phyloP scores from a whole-genome alignment of 1,140 invertebrate genomes.

The Xylocopa sonorina region DNA sequence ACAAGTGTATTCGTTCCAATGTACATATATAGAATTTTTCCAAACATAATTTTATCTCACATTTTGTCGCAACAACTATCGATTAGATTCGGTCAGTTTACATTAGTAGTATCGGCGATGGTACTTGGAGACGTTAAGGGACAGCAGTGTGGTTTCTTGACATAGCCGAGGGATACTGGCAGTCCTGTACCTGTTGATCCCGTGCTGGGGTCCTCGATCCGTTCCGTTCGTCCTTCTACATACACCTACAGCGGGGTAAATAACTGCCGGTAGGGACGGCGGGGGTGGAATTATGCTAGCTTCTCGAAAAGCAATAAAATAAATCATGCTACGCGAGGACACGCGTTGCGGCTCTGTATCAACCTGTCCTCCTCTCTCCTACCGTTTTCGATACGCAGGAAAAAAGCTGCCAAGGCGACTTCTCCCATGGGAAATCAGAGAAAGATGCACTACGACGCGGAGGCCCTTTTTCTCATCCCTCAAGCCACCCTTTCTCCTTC shows the following conservation, averaged over 20 bases:
- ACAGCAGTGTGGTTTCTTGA: slow-evolving; percentile 4
- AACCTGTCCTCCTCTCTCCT: slow-evolving; percentile 12
- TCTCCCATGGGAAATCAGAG: slow-evolving; percentile 68
- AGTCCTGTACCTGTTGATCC: slow-evolving; percentile 66
- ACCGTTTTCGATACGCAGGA: slow-evolving; percentile 21
- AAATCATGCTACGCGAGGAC: slow-evolving; percentile 67
- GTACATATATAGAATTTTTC: no score
- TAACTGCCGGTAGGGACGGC: slow-evolving; percentile 55
- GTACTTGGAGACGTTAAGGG: background rate
- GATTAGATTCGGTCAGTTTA: background rate
- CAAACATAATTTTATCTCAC: no score
- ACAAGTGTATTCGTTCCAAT: no score
- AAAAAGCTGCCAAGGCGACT: slow-evolving; percentile 45
- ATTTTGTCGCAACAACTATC: background rate
- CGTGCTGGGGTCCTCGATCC: slow-evolving; percentile 41
- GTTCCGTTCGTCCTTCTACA: slow-evolving; percentile 32
- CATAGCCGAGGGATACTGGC: slow-evolving; percentile 20
- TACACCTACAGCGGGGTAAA: slow-evolving; percentile 40
- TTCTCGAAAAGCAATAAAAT: slow-evolving; percentile 66
- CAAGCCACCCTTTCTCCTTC: background rate
- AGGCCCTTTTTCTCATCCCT: slow-evolving; percentile 22
- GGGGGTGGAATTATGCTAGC: slow-evolving; percentile 60
- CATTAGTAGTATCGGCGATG: background rate
- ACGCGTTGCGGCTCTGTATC: slow-evolving; percentile 55
- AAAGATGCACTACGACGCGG: slow-evolving; percentile 66